These are phyloP conservation scores for Lagopus muta DNA, from an alignment of 2,113 vertebrate species.

Conservation along the genomic window DNA sequence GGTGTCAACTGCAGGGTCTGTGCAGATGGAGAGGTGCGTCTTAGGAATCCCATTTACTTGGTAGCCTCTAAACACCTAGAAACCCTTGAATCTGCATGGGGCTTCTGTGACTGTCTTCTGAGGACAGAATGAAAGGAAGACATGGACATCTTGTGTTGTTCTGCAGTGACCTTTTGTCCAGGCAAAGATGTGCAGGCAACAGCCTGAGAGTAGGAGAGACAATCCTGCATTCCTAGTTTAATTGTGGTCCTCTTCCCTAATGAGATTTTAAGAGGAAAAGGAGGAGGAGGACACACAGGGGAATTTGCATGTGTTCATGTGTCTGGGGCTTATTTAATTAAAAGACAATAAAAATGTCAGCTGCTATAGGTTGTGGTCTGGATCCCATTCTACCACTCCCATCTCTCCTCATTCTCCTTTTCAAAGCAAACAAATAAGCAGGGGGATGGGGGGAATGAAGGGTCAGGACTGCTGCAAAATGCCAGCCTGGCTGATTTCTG, in stretches of 20 bases:
- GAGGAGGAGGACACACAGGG: conserved; percentile 15
- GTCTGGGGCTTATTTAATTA: conserved; percentile 80
- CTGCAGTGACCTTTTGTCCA: conserved; percentile 25
- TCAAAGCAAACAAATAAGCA: conserved; percentile 1
- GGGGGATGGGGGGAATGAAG: background rate
- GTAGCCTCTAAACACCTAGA: background rate
- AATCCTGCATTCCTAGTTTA: conserved; percentile 70
- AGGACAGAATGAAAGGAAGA: background rate
- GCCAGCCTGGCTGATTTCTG: background rate
- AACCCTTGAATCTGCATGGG: background rate
- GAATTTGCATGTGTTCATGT: conserved; percentile 59
- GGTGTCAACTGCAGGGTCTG: background rate
- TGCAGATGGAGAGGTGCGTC: background rate
- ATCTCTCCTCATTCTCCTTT: conserved; percentile 12
- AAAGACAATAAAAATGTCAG: conserved; percentile 81
- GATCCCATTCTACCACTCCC: background rate
- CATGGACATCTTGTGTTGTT: background rate
- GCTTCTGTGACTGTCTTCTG: conserved; percentile 31
- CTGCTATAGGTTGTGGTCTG: conserved; percentile 74
- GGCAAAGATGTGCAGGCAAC: background rate
- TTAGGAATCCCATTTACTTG: background rate
- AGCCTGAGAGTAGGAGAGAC: conserved; percentile 41
- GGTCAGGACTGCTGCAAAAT: background rate
- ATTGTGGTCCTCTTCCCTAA: conserved; percentile 76
- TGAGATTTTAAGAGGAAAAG: conserved; percentile 73